These are phyloP conservation scores for Loxodonta africana DNA, from an alignment of 2,113 vertebrate species.

Conservation along the genomic window DNA sequence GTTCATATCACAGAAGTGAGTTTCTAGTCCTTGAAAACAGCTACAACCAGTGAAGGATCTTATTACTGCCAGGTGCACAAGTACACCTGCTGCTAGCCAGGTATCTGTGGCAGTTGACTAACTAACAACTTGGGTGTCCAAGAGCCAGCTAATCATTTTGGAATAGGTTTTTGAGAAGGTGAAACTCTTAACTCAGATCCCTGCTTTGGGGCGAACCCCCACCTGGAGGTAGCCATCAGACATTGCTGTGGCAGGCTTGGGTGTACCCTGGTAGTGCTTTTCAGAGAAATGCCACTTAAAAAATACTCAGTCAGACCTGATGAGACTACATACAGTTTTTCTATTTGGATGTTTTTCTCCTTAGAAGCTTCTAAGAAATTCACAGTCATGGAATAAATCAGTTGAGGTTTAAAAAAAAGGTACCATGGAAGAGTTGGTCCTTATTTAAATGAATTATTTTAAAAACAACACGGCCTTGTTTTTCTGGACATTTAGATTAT, in stretches of 20 bases:
- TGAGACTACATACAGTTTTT: neutral
- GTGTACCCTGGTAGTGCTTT: neutral
- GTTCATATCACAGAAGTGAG: neutral
- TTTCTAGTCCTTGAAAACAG: neutral
- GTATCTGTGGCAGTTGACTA: too few species aligned
- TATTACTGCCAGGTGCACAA: fast-evolving
- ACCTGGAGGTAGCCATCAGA: neutral
- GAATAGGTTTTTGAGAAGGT: neutral
- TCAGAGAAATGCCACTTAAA: neutral
- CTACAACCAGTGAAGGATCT: fast-evolving
- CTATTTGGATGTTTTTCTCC: too few species aligned
- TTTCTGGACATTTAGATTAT: neutral
- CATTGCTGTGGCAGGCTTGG: too few species aligned
- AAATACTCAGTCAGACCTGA: neutral
- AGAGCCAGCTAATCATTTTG: neutral
- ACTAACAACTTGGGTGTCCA: fast-evolving
- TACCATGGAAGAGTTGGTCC: neutral
- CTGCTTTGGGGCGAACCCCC: neutral
- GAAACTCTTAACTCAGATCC: too few species aligned
- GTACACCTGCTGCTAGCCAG: fast-evolving
- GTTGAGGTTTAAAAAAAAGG: neutral
- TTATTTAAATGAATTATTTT: neutral
- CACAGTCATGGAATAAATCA: neutral
- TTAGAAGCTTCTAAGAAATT: neutral
- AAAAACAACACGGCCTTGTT: neutral